Percentiles rank a stretch among this genome's conserved stretches.
Evolutionary conservation across 2,797 vertebrate species (phyloP).

Genomic region (Chelonia mydas): DNA sequence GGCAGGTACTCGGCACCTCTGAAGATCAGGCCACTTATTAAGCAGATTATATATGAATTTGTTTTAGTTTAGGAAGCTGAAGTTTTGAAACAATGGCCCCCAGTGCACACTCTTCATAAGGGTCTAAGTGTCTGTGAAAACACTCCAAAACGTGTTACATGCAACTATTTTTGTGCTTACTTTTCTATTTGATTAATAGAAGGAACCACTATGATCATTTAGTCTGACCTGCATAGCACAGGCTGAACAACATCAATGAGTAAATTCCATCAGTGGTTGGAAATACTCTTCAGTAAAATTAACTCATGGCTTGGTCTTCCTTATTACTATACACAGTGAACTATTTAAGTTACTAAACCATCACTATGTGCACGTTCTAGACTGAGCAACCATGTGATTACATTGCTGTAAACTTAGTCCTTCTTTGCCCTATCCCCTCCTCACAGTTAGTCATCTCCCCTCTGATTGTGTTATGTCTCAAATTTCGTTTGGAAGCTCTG

Average conservation of each 20-base stretch:
- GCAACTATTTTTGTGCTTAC: not conserved
- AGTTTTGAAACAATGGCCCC: not conserved
- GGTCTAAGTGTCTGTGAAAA: not conserved
- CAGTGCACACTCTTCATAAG: not conserved
- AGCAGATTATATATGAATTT: not conserved
- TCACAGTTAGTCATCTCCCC: not conserved
- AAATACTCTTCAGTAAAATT: not conserved
- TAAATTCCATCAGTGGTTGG: not conserved
- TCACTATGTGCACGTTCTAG: accelerated
- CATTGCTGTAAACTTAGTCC: not conserved
- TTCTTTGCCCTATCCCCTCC: not conserved
- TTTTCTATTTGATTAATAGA: not conserved
- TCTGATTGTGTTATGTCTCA: not conserved
- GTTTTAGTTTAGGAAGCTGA: not conserved
- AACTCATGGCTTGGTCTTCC: not conserved
- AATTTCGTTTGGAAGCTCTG: not conserved
- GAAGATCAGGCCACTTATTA: not conserved
- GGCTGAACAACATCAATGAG: not conserved
- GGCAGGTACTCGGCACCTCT: not conserved
- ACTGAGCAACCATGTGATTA: not conserved
- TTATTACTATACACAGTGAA: not conserved
- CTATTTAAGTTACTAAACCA: not conserved
- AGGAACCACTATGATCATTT: not conserved
- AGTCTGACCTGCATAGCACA: not conserved
- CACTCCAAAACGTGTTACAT: not conserved